phyloP scores from a whole-genome alignment of 2,888 invertebrate genomes.

The Strigamia transsilvanica region DNA sequence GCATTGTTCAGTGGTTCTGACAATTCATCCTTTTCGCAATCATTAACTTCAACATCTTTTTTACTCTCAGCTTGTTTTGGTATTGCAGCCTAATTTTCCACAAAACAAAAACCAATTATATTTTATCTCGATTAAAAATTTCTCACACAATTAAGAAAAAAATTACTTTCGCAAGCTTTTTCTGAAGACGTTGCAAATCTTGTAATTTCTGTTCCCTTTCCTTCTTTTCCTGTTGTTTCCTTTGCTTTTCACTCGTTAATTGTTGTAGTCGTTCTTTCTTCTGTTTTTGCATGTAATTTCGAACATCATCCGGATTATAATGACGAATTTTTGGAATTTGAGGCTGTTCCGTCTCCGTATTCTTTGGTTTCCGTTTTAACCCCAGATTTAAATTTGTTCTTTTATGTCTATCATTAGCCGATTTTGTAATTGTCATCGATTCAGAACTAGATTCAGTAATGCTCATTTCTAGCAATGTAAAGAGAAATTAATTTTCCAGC shows the following conservation, averaged over 20 bases:
- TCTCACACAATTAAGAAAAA: neutral
- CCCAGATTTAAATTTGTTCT: neutral
- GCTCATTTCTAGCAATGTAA: neutral
- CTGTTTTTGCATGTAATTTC: slow-evolving; percentile 70
- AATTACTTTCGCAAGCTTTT: slow-evolving; percentile 64
- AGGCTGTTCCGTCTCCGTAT: neutral
- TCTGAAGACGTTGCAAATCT: slow-evolving; percentile 65
- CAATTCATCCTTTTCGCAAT: neutral
- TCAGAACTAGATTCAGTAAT: neutral
- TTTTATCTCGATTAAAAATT: neutral
- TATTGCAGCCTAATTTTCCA: neutral
- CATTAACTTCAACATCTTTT: neutral
- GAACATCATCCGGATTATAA: slow-evolving; percentile 68
- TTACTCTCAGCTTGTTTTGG: slow-evolving; percentile 1
- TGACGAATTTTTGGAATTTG: slow-evolving; percentile 53
- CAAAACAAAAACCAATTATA: neutral
- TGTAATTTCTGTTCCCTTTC: slow-evolving; percentile 66
- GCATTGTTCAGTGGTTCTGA: neutral
- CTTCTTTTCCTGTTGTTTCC: slow-evolving; percentile 62
- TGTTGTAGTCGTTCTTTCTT: slow-evolving; percentile 66
- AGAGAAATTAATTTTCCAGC: neutral
- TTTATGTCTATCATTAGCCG: neutral
- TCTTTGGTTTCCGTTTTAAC: neutral
- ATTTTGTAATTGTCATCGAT: neutral
- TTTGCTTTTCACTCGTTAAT: slow-evolving; percentile 62